Evolutionary conservation across 2,113 vertebrate species (phyloP), one percentile per base, ranked within the genome.

Genomic region (Gopherus evgoodei): DNA sequence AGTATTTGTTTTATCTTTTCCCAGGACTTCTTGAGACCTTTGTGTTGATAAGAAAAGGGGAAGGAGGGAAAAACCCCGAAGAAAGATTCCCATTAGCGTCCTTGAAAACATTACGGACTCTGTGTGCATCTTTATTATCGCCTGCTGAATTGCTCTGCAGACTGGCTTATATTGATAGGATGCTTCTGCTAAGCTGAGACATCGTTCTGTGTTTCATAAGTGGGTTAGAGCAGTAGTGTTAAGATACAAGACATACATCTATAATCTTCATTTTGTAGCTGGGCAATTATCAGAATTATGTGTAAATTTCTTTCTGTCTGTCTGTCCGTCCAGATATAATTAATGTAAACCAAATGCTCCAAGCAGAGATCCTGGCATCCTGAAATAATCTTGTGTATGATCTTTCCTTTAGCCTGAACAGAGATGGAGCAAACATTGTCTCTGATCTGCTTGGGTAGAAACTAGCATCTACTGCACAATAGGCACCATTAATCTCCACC

Each of bases 381-480:
- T 62, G 90, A 56, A 95, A 91, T 65, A 1, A 3, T 94, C 72
- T 82, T 93, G 94, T 7, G 80, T 93, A 96, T 88, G 94, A 95
- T 97, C 97, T 95, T 92, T 94, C 50, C 89, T 84, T 91, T 91
- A 88, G 94, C 88, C 93, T 2, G 96, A 93, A 96, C 97, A 95
- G 83, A 59, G 86, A 81, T 22, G 75, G 62, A 95, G 88, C 89
- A 89, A 91, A 91, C 54, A 5, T 44, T 92, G 84, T 95, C 94
- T 92, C 94, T 96, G 97, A 91, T 75, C 91, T 94, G 78, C 91
- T 47, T 78, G 91, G 93, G 92, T 7, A 19, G 27, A 85, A 92
- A 96, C 91, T 89, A 93, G 69, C 90, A 92, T 86, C 44, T 82
- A 44, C 93, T 97, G 93, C 42, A 72, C 24, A 86, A 92, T 88